Evolutionary conservation across 2,113 vertebrate genomes (phyloP).

Genomic region (Xiphophorus couchianus): DNA sequence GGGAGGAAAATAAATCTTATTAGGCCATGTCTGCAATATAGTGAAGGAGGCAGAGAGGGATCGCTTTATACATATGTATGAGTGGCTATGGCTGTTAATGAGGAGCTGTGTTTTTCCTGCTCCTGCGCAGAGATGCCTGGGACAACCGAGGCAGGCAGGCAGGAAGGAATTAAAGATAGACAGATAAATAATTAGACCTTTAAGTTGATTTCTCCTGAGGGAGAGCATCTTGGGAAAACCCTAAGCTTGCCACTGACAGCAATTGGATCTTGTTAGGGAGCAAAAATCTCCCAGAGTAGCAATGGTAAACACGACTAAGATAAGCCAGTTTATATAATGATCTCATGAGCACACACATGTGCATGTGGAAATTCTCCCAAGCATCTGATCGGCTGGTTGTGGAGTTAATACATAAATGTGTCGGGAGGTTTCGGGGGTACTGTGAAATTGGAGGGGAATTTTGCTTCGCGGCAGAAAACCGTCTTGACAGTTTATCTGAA

Average conservation of each 20-base stretch:
- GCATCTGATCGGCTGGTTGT: constrained; percentile 17
- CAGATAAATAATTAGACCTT: constrained; percentile 39
- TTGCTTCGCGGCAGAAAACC: constrained; percentile 18
- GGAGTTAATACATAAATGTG: constrained; percentile 33
- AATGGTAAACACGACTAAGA: constrained; percentile 49
- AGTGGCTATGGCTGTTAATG: constrained; percentile 37
- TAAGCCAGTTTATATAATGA: constrained; percentile 49
- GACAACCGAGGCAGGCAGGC: constrained; percentile 1
- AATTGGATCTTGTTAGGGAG: constrained; percentile 37
- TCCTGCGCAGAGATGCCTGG: constrained; percentile 6
- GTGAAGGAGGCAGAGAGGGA: constrained; percentile 14
- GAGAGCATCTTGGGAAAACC: constrained; percentile 27
- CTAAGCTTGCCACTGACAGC: constrained; percentile 36
- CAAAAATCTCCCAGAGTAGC: constrained; percentile 39
- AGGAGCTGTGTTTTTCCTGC: constrained; percentile 27
- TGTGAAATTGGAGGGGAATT: constrained; percentile 26
- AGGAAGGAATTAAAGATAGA: constrained; percentile 8
- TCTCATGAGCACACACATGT: constrained; percentile 23
- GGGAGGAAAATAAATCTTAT: constrained; percentile 29
- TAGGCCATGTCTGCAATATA: constrained; percentile 18
- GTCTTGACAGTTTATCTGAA: constrained; percentile 34
- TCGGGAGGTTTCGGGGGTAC: constrained; percentile 12
- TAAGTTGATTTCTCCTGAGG: constrained; percentile 35
- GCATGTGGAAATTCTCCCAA: constrained; percentile 5
- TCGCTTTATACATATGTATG: constrained; percentile 62